Percentiles rank a stretch among this genome's conserved stretches.
These are phyloP conservation scores for Patella ulyssiponensis DNA, from an alignment of 2,888 invertebrate species.

Conservation along the genomic window DNA sequence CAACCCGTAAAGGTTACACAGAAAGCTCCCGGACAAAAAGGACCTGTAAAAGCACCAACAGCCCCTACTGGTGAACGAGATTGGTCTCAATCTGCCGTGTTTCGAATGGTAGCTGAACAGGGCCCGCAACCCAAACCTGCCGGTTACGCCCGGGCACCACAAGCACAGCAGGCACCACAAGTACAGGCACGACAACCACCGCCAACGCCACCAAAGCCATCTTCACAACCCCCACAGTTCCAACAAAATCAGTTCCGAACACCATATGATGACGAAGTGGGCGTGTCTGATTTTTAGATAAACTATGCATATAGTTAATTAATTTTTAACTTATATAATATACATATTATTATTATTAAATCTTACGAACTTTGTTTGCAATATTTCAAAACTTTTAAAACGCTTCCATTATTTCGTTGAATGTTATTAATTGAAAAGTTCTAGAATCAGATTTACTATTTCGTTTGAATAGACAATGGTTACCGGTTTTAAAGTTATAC, in stretches of 20 bases:
- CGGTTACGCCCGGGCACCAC: conserved; percentile 13
- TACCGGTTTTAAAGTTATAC: too few relatives aligned
- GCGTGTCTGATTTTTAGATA: conserved; percentile 49
- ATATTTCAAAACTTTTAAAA: too few relatives aligned
- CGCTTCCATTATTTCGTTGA: too few relatives aligned
- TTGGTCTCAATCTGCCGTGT: conserved; percentile 55
- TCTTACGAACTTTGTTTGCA: too few relatives aligned
- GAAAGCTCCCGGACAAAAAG: conserved; percentile 17
- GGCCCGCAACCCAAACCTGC: conserved; percentile 14
- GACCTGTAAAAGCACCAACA: conserved; percentile 19
- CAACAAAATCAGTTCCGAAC: conserved; percentile 14
- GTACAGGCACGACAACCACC: conserved; percentile 11
- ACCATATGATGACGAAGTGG: conserved; percentile 41
- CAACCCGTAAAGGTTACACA: neutral
- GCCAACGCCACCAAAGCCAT: conserved; percentile 21
- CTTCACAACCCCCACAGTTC: conserved; percentile 29
- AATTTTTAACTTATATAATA: too few relatives aligned
- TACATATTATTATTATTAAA: too few relatives aligned
- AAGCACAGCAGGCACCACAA: conserved; percentile 20
- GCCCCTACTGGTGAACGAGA: conserved; percentile 46
- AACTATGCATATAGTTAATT: too few relatives aligned
- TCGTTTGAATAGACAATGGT: too few relatives aligned
- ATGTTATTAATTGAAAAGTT: too few relatives aligned
- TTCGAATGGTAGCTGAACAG: conserved; percentile 48
- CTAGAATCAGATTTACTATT: too few relatives aligned